Evolutionary conservation across 2,888 invertebrate species (phyloP).

Genomic region (Scaptomyza flava): DNA sequence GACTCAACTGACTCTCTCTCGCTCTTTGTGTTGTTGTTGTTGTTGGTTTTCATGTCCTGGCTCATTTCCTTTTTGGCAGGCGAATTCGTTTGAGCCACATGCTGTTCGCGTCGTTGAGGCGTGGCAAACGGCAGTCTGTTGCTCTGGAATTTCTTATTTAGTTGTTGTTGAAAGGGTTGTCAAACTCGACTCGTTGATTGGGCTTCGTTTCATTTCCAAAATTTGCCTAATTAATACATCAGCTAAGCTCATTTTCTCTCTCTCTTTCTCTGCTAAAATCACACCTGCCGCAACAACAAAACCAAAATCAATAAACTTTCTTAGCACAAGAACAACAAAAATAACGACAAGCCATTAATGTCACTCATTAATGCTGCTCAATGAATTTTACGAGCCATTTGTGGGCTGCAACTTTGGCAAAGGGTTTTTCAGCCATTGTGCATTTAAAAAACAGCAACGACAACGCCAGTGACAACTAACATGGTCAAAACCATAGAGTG

Average conservation of each 20-base stretch:
- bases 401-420: conserved; percentile 42
- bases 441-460: conserved; percentile 64
- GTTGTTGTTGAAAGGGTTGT: conserved; percentile 41
- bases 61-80: conserved; percentile 52
- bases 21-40: conserved; percentile 9
- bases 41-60: conserved; percentile 43
- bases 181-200: conserved; percentile 48
- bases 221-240: conserved; percentile 75
- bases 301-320: conserved; percentile 68
- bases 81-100: conserved; percentile 49
- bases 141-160: conserved; percentile 22
- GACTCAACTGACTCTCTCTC: conserved; percentile 27
- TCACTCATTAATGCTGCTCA: conserved; percentile 79
- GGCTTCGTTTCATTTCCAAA: conserved; percentile 35
- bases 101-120: conserved; percentile 38
- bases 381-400: conserved; percentile 74
- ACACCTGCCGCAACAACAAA: conserved; percentile 60
- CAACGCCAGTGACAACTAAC: conserved; percentile 34
- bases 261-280: conserved; percentile 66
- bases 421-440: conserved; percentile 51
- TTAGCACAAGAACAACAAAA: conserved; percentile 29
- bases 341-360: conserved; percentile 73
- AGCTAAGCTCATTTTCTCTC: conserved; percentile 62
- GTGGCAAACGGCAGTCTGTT: conserved; percentile 57
- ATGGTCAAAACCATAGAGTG: conserved; percentile 23